Conservation (phyloP, 2,888 invertebrate genomes). For the Cephalotes varians region DNA sequence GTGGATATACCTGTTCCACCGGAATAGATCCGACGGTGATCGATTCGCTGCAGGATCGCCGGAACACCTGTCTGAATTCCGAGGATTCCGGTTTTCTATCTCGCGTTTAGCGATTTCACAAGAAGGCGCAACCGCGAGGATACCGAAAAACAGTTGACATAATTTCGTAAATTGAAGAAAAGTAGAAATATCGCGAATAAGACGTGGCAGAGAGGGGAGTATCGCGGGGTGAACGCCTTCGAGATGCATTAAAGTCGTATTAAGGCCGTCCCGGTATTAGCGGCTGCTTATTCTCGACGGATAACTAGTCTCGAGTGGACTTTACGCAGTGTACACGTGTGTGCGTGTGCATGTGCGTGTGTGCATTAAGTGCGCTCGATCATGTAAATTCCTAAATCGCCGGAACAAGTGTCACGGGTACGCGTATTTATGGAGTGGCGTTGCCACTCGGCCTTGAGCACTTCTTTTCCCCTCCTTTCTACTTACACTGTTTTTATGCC, state of each 20-base stretch:
- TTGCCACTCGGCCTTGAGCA: constrained; percentile 49
- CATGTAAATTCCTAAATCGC: constrained; percentile 77
- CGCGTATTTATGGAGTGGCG: constrained; percentile 19
- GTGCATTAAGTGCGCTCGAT: constrained; percentile 69
- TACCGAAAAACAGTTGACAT: constrained; percentile 57
- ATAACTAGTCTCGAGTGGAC: constrained; percentile 58
- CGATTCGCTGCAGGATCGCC: constrained; percentile 39
- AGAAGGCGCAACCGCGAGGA: constrained; percentile 35
- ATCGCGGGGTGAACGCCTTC: constrained; percentile 67
- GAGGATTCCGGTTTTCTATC: constrained; percentile 68
- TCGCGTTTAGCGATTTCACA: constrained; percentile 65
- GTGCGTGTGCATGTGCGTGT: background rate
- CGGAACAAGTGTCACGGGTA: constrained; percentile 69
- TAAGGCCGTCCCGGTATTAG: constrained; percentile 74
- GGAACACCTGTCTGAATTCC: constrained; percentile 66
- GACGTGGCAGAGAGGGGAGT: background rate
- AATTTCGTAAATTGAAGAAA: constrained; percentile 22
- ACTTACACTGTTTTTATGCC: background rate
- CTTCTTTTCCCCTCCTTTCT: constrained; percentile 21
- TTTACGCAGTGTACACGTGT: background rate
- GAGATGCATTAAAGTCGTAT: constrained; percentile 76
- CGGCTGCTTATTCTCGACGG: constrained; percentile 60
- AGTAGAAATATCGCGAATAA: background rate
- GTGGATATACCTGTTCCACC: constrained; percentile 46
- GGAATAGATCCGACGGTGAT: constrained; percentile 35